These are phyloP conservation scores for Prionailurus bengalensis DNA, from an alignment of 2,113 vertebrate genomes.

Conservation along the genomic window DNA sequence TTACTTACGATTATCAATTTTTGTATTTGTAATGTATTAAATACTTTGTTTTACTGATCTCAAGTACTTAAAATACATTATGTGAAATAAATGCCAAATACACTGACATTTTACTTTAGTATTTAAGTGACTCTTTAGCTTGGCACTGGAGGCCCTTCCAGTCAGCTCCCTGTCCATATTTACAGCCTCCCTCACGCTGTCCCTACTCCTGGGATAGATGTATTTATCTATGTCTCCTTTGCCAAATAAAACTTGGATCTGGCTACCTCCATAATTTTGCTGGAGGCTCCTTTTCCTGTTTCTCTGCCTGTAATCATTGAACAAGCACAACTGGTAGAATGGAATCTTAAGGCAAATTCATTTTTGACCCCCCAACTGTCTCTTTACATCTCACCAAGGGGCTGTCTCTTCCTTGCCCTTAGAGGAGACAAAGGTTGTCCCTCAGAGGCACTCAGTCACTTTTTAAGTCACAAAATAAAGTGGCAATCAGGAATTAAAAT, in stretches of 20 bases:
- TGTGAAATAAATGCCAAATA: not conserved
- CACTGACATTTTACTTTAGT: not conserved
- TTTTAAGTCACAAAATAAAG: not conserved
- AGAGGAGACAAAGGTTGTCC: not conserved
- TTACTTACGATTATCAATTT: conserved; percentile 18
- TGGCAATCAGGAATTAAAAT: not conserved
- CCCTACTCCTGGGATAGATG: too few relatives aligned
- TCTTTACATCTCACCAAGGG: not conserved
- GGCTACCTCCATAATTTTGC: not conserved
- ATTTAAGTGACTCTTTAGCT: not conserved
- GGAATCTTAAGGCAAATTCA: not conserved
- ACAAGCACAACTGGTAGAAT: not conserved
- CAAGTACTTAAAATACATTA: not conserved
- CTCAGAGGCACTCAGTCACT: not conserved
- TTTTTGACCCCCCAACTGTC: not conserved
- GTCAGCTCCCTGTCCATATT: not conserved
- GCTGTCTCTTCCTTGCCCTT: not conserved
- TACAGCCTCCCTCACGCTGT: not conserved
- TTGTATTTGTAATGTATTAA: not conserved
- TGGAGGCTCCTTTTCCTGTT: not conserved
- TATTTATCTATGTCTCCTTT: not conserved
- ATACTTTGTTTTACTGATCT: conserved; percentile 34
- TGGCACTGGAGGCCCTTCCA: not conserved
- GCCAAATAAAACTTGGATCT: not conserved
- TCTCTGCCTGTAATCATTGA: not conserved